Conservation (phyloP, 2,113 vertebrate species). For the Nymphicus hollandicus region DNA sequence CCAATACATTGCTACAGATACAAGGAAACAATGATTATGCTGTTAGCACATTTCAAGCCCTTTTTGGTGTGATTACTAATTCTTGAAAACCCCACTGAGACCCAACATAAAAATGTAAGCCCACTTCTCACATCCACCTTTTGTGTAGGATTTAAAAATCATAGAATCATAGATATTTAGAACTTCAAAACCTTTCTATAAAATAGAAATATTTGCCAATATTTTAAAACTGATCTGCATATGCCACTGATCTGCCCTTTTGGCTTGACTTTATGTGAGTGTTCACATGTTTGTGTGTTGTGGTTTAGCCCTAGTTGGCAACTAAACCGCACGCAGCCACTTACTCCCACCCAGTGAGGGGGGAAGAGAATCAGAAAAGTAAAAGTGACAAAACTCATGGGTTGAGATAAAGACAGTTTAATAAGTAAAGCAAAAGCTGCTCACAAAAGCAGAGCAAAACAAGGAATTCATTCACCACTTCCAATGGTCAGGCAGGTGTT, state of each 20-base stretch:
- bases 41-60: background rate
- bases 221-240: background rate
- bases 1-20: background rate
- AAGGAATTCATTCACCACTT: background rate
- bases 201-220: background rate
- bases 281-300: background rate
- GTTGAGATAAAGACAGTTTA: background rate
- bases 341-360: background rate
- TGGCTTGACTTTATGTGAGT: background rate
- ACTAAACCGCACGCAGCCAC: background rate
- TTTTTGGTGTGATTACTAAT: background rate
- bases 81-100: background rate
- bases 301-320: background rate
- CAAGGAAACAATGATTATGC: background rate
- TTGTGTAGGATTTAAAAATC: background rate
- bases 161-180: background rate
- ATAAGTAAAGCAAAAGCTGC: background rate
- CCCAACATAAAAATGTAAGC: background rate
- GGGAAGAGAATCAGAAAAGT: background rate
- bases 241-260: background rate
- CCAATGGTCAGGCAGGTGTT: background rate
- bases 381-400: background rate
- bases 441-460: background rate
- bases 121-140: background rate
- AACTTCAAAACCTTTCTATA: background rate